Percentiles rank a stretch among this genome's conserved stretches.
These are phyloP conservation scores for Pristionchus japonicus DNA, from an alignment of 2,888 invertebrate genomes.

Conservation along the genomic window DNA sequence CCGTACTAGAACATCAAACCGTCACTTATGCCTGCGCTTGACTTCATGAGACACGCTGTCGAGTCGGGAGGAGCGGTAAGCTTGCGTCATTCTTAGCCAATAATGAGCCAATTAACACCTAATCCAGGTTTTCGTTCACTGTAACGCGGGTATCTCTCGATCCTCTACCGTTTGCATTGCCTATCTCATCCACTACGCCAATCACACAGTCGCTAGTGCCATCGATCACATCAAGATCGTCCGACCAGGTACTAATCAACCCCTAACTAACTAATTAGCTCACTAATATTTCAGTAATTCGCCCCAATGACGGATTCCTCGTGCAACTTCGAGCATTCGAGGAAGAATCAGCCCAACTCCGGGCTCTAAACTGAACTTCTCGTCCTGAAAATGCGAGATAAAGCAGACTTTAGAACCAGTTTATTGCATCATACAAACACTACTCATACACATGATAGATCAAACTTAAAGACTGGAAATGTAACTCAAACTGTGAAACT, in stretches of 20 bases:
- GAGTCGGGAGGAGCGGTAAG: slow-evolving; percentile 54
- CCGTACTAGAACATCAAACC: slow-evolving; percentile 22
- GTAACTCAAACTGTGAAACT: not conserved
- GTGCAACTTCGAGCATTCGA: slow-evolving; percentile 66
- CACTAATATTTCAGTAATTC: slow-evolving; percentile 55
- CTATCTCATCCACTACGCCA: slow-evolving; percentile 72
- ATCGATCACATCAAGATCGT: slow-evolving; percentile 74
- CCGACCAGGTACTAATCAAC: slow-evolving; percentile 72
- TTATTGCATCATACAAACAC: not conserved
- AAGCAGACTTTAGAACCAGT: not conserved
- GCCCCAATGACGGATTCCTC: slow-evolving; percentile 70
- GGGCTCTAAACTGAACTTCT: not conserved
- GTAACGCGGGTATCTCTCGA: slow-evolving; percentile 76
- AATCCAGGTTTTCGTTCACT: slow-evolving; percentile 70
- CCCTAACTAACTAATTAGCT: not conserved
- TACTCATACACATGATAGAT: not conserved
- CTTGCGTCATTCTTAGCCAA: not conserved
- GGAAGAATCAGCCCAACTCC: slow-evolving; percentile 15
- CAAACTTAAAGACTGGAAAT: not conserved
- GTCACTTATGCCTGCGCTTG: not conserved
- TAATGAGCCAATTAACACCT: not conserved
- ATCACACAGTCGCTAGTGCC: slow-evolving; percentile 59
- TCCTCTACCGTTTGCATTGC: slow-evolving; percentile 76
- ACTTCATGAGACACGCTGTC: slow-evolving; percentile 75
- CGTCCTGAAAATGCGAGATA: not conserved